phyloP scores from a whole-genome alignment of 1,140 invertebrate species.

The Ruditapes philippinarum region DNA sequence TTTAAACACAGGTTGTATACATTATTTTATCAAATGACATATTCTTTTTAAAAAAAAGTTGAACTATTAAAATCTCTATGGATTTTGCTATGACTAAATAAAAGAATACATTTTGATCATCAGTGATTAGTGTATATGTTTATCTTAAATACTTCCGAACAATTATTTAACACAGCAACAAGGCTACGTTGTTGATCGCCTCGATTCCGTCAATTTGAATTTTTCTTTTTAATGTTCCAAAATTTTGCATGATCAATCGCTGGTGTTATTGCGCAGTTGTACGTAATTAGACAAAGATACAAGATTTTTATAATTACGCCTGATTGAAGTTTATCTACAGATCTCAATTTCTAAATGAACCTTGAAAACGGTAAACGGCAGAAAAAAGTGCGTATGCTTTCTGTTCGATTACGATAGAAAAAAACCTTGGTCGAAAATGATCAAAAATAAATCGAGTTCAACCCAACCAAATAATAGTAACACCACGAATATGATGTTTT shows the following conservation, averaged over 20 bases:
- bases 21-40: too few relatives aligned
- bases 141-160: too few relatives aligned
- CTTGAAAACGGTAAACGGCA: conserved; percentile 18
- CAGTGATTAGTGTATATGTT: too few relatives aligned
- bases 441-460: conserved; percentile 4
- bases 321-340: conserved; percentile 28
- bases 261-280: conserved; percentile 20
- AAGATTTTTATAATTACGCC: not conserved
- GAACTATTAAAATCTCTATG: too few relatives aligned
- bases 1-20: too few relatives aligned
- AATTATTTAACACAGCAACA: not conserved
- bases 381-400: not conserved
- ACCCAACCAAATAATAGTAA: conserved; percentile 5
- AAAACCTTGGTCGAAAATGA: conserved; percentile 6
- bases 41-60: too few relatives aligned
- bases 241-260: not conserved
- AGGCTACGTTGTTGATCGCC: not conserved
- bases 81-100: too few relatives aligned
- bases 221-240: not conserved
- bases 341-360: conserved; percentile 27
- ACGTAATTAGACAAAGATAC: conserved; percentile 10
- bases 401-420: conserved; percentile 10
- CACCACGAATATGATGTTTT: not conserved
- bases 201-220: not conserved
- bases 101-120: too few relatives aligned